Base-by-base conservation (phyloP, 2,888 invertebrate genomes). In the Plagodis dolabraria region DNA sequence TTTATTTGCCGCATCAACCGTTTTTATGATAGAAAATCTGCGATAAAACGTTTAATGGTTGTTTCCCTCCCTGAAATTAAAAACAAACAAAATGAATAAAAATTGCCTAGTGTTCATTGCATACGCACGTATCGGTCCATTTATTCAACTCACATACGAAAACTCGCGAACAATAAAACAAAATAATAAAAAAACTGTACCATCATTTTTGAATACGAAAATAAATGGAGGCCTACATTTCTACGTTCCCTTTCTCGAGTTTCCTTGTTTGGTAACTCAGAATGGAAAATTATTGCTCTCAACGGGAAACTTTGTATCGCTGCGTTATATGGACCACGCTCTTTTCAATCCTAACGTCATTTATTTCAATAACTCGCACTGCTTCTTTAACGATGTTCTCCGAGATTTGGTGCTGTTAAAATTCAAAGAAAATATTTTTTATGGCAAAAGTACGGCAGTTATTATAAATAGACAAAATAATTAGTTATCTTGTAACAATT, bases 221-320 rank as follows among this genome's bases (percentile, higher is more conserved):
- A 63, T 63, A 52, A 59, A 47, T 53, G 48, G 45, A 34, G 46
- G 59, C 34, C 12, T 45, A 49, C 12, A 11, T 40, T 22, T 47
- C 11, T 22, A 22, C 52, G 72, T 72, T 63, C 40, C 10, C 6
- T 40, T 40, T 40, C 40, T 10, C 8, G 10, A 10, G 8, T 40
- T 40, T 40, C 40, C 70, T 73, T 71, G 75, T 74, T 77, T 69
- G 62, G 68, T 69, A 61, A 60, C 69, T 57, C 61, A 65, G 64
- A 76, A 73, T 75, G 72, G 75, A 71, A 74, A 77, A 77, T 79
- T 76, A 76, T 77, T 69, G 69, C 65, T 64, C 67, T 60, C 62
- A 48, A 38, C 61, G 60, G 65, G 53, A 12, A 69, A 72, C 69
- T 74, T 75, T 71, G 67, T 61, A 67, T 64, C 63, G 61, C 64